These are phyloP conservation scores for Engraulis encrasicolus DNA, from an alignment of 2,113 vertebrate species.

Conservation along the genomic window DNA sequence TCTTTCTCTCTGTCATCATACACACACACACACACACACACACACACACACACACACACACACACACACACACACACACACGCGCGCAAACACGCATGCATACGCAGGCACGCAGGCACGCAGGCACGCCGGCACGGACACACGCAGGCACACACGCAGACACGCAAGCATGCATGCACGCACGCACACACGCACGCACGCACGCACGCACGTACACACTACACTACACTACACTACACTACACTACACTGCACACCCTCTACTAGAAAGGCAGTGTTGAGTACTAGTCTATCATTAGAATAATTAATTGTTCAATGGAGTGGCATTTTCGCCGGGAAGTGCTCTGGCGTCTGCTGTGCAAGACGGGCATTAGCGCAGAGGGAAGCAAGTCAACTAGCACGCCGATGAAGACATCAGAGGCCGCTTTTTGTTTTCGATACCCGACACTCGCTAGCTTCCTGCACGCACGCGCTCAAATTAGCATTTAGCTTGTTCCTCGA, in stretches of 20 bases:
- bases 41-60: too few species aligned
- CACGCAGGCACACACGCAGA: too few species aligned
- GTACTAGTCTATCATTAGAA: slow-evolving; percentile 72
- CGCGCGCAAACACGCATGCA: too few species aligned
- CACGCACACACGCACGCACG: too few species aligned
- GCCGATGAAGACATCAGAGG: slow-evolving; percentile 60
- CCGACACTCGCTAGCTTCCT: slow-evolving; percentile 50
- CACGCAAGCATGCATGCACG: too few species aligned
- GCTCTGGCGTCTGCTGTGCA: slow-evolving; percentile 69
- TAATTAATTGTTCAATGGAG: slow-evolving; percentile 79
- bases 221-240: too few species aligned
- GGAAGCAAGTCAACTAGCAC: slow-evolving; percentile 60
- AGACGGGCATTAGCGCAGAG: slow-evolving; percentile 65
- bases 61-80: too few species aligned
- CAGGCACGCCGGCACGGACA: too few species aligned
- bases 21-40: too few species aligned
- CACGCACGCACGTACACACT: too few species aligned
- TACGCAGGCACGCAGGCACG: too few species aligned
- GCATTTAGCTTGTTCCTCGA: slow-evolving; percentile 10
- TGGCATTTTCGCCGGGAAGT: slow-evolving; percentile 68
- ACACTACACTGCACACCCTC: too few species aligned
- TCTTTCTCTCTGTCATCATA: background rate
- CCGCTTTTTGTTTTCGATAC: slow-evolving; percentile 61
- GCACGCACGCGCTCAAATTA: slow-evolving; percentile 52
- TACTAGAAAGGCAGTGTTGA: slow-evolving; percentile 64